These are phyloP conservation scores for Merluccius polli DNA, from an alignment of 2,797 vertebrate genomes.

Conservation along the genomic window DNA sequence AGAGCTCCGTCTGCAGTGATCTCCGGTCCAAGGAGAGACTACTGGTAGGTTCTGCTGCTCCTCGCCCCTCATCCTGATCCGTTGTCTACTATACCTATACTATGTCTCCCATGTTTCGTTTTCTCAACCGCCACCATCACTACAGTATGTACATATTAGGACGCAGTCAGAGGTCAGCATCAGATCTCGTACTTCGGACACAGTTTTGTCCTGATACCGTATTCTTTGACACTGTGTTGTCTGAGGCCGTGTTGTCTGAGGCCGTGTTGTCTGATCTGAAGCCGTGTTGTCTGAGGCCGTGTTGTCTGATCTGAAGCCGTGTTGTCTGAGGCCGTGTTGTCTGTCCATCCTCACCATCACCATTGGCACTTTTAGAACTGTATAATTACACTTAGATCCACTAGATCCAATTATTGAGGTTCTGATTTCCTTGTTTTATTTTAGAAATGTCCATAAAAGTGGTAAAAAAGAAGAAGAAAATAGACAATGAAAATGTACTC, in stretches of 20 bases:
- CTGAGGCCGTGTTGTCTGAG: too few relatives aligned
- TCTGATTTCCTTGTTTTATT: background rate
- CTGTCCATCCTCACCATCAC: too few relatives aligned
- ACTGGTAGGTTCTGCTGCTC: constrained; percentile 66
- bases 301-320: too few relatives aligned
- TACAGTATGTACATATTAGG: too few relatives aligned
- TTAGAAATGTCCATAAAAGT: background rate
- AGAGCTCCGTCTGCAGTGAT: constrained; percentile 69
- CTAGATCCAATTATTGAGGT: background rate
- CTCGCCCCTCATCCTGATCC: background rate
- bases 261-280: too few relatives aligned
- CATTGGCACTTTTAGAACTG: too few relatives aligned
- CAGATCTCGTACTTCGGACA: too few relatives aligned
- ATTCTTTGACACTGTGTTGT: too few relatives aligned
- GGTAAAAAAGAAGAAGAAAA: background rate
- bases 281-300: too few relatives aligned
- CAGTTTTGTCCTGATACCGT: too few relatives aligned
- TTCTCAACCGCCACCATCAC: background rate
- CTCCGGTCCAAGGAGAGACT: constrained; percentile 67
- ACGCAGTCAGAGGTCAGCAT: too few relatives aligned
- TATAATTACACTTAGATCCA: background rate
- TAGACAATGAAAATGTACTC: background rate
- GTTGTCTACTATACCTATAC: background rate
- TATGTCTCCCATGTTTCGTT: background rate
- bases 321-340: too few relatives aligned